These are phyloP conservation scores for Terrapene triunguis DNA, from an alignment of 2,113 vertebrate genomes.

Conservation along the genomic window DNA sequence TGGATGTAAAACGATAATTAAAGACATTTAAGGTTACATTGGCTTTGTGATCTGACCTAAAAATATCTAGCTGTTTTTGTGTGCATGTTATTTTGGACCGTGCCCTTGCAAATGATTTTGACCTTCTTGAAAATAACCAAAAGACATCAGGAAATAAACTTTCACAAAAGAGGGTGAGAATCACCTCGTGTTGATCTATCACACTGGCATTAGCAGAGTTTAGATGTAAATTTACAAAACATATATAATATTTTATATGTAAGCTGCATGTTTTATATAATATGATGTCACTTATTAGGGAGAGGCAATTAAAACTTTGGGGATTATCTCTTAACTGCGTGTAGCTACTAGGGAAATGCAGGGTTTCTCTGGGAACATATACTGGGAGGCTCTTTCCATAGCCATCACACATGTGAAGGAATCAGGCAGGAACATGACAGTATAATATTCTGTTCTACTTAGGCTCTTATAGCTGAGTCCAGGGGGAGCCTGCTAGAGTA, in stretches of 20 bases:
- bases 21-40: conserved; percentile 48
- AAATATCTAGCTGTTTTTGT: conserved; percentile 36
- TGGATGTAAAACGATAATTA: conserved; percentile 39
- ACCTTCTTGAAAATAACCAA: conserved; percentile 17
- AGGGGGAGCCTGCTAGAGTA: background rate
- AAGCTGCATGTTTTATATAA: background rate
- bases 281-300: background rate
- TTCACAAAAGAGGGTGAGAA: background rate
- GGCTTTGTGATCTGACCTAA: background rate
- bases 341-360: background rate
- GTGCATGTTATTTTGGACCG: conserved; percentile 43
- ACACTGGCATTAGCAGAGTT: background rate
- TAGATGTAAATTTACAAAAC: background rate
- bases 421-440: background rate
- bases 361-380: background rate
- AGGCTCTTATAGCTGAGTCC: rapidly evolving
- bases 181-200: background rate
- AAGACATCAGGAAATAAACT: background rate
- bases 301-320: rapidly evolving
- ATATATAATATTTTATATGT: background rate
- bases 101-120: background rate
- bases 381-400: background rate
- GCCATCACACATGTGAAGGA: background rate
- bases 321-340: background rate
- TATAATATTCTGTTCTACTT: background rate